These are phyloP conservation scores for Aphaenogaster ashmeadi DNA, from an alignment of 1,140 invertebrate genomes.

Conservation along the genomic window DNA sequence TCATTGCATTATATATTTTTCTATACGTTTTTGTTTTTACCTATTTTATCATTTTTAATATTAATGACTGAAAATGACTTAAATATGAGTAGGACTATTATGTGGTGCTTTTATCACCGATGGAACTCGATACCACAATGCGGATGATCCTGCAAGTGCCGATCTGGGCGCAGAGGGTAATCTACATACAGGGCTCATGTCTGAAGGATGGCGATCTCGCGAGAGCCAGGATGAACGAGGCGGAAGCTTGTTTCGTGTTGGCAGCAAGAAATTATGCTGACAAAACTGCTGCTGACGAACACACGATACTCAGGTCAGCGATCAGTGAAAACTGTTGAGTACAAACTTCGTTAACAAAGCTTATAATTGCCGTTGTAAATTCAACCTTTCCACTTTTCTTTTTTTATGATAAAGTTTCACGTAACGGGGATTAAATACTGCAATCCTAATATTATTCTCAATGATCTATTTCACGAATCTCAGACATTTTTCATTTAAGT, in stretches of 20 bases:
- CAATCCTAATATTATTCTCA: neutral
- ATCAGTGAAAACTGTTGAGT: neutral
- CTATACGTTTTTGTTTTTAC: neutral
- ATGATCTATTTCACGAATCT: neutral
- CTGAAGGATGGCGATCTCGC: constrained; percentile 97
- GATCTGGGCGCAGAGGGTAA: constrained; percentile 98
- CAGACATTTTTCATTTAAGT: constrained; percentile 35
- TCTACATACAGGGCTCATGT: constrained; percentile 98
- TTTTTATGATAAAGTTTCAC: constrained; percentile 29
- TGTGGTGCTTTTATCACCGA: constrained; percentile 98
- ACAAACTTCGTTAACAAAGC: constrained; percentile 10
- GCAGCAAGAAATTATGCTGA: constrained; percentile 98
- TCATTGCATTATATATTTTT: neutral
- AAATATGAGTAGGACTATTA: constrained; percentile 94
- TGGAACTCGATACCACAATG: constrained; percentile 99
- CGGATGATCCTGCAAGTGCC: constrained; percentile 99
- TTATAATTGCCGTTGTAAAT: constrained; percentile 14
- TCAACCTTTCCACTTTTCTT: neutral
- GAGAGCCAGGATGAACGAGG: constrained; percentile 97
- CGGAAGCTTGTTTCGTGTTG: constrained; percentile 98
- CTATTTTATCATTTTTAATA: neutral
- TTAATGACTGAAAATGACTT: neutral
- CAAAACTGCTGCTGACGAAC: constrained; percentile 98
- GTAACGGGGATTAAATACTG: neutral
- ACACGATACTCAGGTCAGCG: constrained; percentile 95